Conservation (phyloP, 1,140 invertebrate genomes). For the Campoletis sonorensis region DNA sequence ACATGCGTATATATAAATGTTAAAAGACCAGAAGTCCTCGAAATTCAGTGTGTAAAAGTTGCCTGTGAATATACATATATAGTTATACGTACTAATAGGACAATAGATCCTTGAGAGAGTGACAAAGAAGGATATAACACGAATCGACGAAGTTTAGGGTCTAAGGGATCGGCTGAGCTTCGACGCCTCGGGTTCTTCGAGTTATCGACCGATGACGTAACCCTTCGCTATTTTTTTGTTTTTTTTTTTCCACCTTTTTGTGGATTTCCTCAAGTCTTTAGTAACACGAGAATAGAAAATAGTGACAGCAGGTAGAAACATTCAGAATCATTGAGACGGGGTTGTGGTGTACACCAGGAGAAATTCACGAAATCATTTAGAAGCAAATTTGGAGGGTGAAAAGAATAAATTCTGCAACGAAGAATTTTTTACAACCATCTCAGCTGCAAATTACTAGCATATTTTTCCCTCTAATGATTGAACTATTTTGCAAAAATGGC, state of each 20-base stretch:
- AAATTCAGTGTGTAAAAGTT: not conserved
- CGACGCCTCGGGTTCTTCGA: conserved; percentile 49
- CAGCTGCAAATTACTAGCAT: no score
- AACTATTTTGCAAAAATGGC: no score
- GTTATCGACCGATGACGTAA: conserved; percentile 50
- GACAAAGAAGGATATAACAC: conserved; percentile 11
- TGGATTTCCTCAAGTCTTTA: conserved; percentile 75
- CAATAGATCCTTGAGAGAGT: conserved; percentile 38
- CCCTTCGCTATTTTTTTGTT: conserved; percentile 71
- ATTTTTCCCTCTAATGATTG: no score
- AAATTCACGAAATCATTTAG: conserved; percentile 7
- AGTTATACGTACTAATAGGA: not conserved
- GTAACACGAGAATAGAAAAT: conserved; percentile 75
- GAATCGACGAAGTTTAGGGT: conserved; percentile 12
- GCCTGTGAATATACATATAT: not conserved
- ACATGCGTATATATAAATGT: not conserved
- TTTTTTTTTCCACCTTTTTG: conserved; percentile 70
- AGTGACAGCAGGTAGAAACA: conserved; percentile 67
- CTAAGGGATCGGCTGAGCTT: conserved; percentile 45
- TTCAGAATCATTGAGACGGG: not conserved
- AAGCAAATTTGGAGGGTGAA: not conserved
- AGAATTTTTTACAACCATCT: no score
- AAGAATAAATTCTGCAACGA: not conserved
- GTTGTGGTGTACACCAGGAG: not conserved
- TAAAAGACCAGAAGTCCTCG: conserved; percentile 30